phyloP scores from a whole-genome alignment of 2,797 vertebrate species.

The Emys orbicularis region DNA sequence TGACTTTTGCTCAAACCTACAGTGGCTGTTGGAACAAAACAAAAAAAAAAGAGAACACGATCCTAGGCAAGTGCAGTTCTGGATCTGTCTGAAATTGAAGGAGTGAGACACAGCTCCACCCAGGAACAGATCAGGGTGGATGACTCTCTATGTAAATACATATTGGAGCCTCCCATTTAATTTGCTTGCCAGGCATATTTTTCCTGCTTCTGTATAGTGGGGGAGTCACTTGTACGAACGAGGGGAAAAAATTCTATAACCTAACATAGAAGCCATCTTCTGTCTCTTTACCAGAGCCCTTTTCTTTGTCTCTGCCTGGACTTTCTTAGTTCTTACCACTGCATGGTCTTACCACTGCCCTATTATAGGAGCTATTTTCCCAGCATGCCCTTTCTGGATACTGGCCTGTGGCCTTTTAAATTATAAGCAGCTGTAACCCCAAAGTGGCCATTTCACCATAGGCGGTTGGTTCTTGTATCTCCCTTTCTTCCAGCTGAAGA shows the following conservation, averaged over 20 bases:
- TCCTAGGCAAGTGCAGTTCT: neutral
- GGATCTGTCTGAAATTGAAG: neutral
- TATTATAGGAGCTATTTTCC: neutral
- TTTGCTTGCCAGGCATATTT: neutral
- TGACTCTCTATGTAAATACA: neutral
- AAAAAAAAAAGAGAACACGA: neutral
- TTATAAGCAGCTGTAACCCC: neutral
- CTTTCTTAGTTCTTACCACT: constrained; percentile 14
- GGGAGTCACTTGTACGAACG: neutral
- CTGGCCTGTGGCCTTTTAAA: neutral
- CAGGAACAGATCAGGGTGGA: neutral
- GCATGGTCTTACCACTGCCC: neutral
- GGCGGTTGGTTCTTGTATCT: neutral
- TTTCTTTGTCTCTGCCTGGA: constrained; percentile 1
- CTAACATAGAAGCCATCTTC: neutral
- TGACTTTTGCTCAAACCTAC: neutral
- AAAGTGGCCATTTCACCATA: neutral
- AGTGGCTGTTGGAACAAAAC: neutral
- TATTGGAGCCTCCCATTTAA: neutral
- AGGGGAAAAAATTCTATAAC: neutral
- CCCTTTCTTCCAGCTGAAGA: neutral
- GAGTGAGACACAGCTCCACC: neutral
- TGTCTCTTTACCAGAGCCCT: neutral
- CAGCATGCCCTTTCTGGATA: neutral
- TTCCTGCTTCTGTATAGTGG: neutral